Evolutionary conservation across 2,113 vertebrate genomes (phyloP).

Genomic region (Pimephales promelas): DNA sequence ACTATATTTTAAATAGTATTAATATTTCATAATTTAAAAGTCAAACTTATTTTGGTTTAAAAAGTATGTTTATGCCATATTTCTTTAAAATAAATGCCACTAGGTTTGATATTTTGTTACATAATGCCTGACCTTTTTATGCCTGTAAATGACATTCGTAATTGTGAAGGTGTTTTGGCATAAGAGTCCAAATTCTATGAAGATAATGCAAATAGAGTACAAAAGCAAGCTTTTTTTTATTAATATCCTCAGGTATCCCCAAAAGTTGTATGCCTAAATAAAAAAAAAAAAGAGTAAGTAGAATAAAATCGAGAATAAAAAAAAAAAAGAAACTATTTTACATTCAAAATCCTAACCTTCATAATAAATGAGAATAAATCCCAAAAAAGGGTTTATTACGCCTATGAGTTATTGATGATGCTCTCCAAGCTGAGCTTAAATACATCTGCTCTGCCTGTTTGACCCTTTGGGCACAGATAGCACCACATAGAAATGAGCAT

Average conservation of each 20-base stretch:
- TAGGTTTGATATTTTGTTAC: not conserved
- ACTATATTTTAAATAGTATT: not conserved
- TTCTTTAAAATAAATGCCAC: not conserved
- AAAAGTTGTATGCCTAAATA: not conserved
- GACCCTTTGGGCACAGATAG: conserved; percentile 21
- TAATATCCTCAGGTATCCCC: not conserved
- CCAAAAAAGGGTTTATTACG: not conserved
- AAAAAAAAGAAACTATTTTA: not conserved
- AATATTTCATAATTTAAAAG: not conserved
- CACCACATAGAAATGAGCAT: conserved; percentile 36
- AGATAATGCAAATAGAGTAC: not conserved
- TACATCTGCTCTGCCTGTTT: conserved; percentile 34
- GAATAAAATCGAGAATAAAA: not conserved
- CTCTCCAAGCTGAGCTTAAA: not conserved
- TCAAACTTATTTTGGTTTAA: not conserved
- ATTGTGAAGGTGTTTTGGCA: not conserved
- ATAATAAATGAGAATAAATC: not conserved
- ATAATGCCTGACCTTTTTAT: too few relatives aligned
- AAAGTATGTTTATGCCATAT: not conserved
- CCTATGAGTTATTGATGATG: conserved; percentile 18
- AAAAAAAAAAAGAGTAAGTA: too few relatives aligned
- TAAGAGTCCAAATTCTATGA: not conserved
- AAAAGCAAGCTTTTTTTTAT: not conserved
- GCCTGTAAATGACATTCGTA: not conserved
- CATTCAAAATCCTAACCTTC: not conserved